Evolutionary conservation across 2,888 invertebrate genomes (phyloP).

Genomic region (Tenthredo scrophulariae): DNA sequence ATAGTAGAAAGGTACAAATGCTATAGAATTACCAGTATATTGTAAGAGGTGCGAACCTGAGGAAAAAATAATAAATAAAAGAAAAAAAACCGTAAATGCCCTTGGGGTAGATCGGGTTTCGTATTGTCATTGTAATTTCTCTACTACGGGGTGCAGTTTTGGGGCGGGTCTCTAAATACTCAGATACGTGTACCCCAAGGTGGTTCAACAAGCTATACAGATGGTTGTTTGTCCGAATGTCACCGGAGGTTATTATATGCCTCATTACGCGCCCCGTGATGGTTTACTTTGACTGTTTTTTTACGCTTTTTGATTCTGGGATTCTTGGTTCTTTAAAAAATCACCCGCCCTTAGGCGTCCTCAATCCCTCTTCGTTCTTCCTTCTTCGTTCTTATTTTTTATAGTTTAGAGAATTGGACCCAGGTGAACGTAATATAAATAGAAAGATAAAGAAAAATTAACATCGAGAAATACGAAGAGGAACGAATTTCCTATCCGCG

Average conservation of each 20-base stretch:
- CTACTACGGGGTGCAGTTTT: conserved; percentile 75
- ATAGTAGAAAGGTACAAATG: conserved; percentile 67
- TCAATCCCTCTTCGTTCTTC: background rate
- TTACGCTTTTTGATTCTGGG: conserved; percentile 11
- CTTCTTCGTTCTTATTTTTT: background rate
- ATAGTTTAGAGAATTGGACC: background rate
- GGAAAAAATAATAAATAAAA: conserved; percentile 60
- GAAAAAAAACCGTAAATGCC: conserved; percentile 70
- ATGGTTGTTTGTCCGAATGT: conserved; percentile 77
- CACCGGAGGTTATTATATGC: conserved; percentile 77
- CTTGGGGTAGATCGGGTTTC: conserved; percentile 77
- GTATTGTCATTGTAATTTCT: conserved; percentile 78
- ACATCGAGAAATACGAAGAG: background rate
- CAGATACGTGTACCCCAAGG: conserved; percentile 1
- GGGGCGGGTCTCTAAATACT: conserved; percentile 73
- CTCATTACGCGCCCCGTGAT: conserved; percentile 73
- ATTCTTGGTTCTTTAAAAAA: background rate
- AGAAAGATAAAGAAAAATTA: background rate
- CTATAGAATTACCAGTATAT: conserved; percentile 67
- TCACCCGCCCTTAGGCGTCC: background rate
- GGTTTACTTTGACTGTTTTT: conserved; percentile 64
- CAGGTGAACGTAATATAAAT: background rate
- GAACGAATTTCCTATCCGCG: conserved; percentile 4
- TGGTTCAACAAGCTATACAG: conserved; percentile 76
- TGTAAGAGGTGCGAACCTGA: conserved; percentile 58